A percentile compares a stretch with the other conserved stretches of the same genome.
phyloP scores from a whole-genome alignment of 1,140 invertebrate species.

The Papilio glaucus region DNA sequence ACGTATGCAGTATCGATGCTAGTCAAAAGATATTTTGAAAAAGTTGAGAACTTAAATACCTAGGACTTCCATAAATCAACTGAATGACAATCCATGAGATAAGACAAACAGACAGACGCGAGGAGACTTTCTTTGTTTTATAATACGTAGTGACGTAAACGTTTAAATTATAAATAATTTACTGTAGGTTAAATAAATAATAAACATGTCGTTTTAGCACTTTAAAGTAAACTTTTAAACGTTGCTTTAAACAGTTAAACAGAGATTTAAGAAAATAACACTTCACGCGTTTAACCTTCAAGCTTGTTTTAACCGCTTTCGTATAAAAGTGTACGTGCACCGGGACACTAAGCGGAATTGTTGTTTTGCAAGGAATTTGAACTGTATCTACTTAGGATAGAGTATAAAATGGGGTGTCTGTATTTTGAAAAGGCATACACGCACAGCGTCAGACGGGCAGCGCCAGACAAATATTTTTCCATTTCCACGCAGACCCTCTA shows the following conservation, averaged over 20 bases:
- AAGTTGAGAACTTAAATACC: too few species aligned
- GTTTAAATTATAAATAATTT: too few species aligned
- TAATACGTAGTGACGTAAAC: too few species aligned
- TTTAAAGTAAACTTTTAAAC: neutral
- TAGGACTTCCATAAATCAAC: too few species aligned
- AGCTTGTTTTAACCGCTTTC: conserved; percentile 19
- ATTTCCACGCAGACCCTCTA: conserved; percentile 65
- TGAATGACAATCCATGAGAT: too few species aligned
- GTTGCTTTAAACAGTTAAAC: neutral
- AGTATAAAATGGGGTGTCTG: neutral
- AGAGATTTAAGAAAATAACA: conserved; percentile 16
- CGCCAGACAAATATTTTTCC: conserved; percentile 75
- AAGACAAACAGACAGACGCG: too few species aligned
- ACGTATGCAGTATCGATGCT: neutral
- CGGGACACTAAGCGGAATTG: neutral
- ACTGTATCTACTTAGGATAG: conserved; percentile 1
- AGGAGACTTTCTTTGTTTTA: too few species aligned
- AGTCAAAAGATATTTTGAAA: neutral
- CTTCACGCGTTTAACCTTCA: conserved; percentile 16
- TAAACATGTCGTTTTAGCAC: neutral
- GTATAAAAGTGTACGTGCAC: conserved; percentile 18
- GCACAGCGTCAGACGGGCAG: conserved; percentile 28
- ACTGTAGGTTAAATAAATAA: neutral
- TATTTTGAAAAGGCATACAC: neutral
- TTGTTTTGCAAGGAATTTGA: neutral